Evolutionary conservation across 1,140 invertebrate genomes (phyloP).

Genomic region (Aphaenogaster floridana): DNA sequence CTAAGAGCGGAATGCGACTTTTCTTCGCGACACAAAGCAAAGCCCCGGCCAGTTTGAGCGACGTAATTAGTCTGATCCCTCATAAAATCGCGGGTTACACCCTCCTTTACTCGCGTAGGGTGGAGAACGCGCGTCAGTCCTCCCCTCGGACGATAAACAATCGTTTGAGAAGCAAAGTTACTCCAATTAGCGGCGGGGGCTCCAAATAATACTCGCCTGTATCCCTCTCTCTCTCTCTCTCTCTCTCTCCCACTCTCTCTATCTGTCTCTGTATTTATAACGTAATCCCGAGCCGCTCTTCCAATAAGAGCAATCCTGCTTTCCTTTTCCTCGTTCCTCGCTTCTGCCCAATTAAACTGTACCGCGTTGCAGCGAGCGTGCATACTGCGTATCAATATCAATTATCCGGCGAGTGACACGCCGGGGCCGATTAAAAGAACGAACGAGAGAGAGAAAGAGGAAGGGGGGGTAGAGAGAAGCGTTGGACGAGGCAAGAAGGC

Average conservation of each 20-base stretch:
- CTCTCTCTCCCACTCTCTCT: not conserved
- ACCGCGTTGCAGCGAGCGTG: constrained; percentile 66
- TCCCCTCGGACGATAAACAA: constrained; percentile 69
- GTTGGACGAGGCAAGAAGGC: not conserved
- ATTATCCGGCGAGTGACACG: constrained; percentile 73
- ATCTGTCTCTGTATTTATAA: constrained; percentile 71
- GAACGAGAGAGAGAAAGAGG: constrained; percentile 47
- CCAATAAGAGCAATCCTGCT: constrained; percentile 67
- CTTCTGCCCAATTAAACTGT: constrained; percentile 73
- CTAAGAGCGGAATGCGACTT: constrained; percentile 1
- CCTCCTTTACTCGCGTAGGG: constrained; percentile 26
- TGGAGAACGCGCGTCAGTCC: constrained; percentile 63
- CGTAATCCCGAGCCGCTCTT: constrained; percentile 62
- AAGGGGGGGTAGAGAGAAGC: not conserved
- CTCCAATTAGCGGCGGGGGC: constrained; percentile 72
- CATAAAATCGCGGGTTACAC: constrained; percentile 40
- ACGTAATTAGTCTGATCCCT: constrained; percentile 39
- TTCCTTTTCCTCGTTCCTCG: constrained; percentile 61
- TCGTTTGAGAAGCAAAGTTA: constrained; percentile 73
- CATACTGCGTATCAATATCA: constrained; percentile 75
- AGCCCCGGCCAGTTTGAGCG: constrained; percentile 17
- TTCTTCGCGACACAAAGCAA: constrained; percentile 27
- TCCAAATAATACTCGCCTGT: constrained; percentile 67
- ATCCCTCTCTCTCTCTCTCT: not conserved
- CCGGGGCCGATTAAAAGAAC: constrained; percentile 63